Evolutionary conservation across 2,797 vertebrate genomes (phyloP).

Genomic region (Euthynnus affinis): DNA sequence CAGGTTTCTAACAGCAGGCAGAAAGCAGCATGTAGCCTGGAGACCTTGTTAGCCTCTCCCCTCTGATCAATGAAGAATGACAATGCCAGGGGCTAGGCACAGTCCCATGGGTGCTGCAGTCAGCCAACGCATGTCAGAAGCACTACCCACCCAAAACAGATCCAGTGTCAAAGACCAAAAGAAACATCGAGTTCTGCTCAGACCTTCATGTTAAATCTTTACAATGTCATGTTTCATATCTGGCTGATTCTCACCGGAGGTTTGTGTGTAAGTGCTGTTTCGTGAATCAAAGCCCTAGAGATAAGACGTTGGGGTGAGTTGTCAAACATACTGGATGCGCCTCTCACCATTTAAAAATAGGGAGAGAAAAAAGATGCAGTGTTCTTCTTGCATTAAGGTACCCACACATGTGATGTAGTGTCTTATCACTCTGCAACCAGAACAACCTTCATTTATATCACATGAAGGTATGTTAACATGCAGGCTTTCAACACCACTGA

Average conservation of each 20-base stretch:
- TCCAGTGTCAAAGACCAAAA: conserved; percentile 48
- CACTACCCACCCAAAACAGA: conserved; percentile 64
- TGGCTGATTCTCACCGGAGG: conserved; percentile 10
- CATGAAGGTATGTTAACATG: conserved; percentile 27
- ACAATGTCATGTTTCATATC: conserved; percentile 66
- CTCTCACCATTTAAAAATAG: conserved; percentile 28
- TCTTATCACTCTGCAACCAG: background rate
- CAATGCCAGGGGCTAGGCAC: conserved; percentile 72
- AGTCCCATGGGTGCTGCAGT: conserved; percentile 66
- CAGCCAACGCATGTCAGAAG: conserved; percentile 52
- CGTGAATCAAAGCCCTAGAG: conserved; percentile 27
- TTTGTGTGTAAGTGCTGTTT: conserved; percentile 24
- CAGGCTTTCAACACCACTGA: conserved; percentile 6
- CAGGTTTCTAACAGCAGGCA: conserved; percentile 66
- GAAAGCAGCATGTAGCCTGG: conserved; percentile 69
- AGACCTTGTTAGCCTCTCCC: conserved; percentile 82
- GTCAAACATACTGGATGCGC: conserved; percentile 33
- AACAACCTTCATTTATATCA: conserved; percentile 5
- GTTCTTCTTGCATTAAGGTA: background rate
- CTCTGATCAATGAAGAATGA: conserved; percentile 81
- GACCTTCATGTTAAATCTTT: conserved; percentile 64
- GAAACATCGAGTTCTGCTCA: conserved; percentile 44
- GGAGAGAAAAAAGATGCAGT: background rate
- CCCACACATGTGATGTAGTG: background rate
- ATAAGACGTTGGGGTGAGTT: conserved; percentile 24